A percentile compares a stretch with the other conserved stretches of the same genome.
These are phyloP conservation scores for Drosophila bipectinata DNA, from an alignment of 1,140 invertebrate genomes.

Conservation along the genomic window DNA sequence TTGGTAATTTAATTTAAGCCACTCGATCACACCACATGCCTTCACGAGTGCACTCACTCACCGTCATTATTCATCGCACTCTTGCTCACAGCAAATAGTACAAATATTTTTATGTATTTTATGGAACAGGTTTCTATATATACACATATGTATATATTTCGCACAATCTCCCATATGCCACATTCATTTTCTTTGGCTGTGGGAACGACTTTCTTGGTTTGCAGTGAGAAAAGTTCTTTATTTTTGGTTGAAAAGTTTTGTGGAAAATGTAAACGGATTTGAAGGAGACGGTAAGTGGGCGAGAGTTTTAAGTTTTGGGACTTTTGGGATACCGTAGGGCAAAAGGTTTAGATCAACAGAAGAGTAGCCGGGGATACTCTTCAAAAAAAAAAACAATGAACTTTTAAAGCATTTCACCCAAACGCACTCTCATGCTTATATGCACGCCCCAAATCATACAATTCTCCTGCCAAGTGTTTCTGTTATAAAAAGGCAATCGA, in stretches of 20 bases:
- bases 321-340: not conserved
- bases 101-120: not conserved
- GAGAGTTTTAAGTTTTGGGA: not conserved
- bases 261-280: slow-evolving; percentile 25
- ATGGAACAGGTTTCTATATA: not conserved
- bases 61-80: slow-evolving; percentile 24
- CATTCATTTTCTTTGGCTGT: slow-evolving; percentile 29
- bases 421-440: slow-evolving; percentile 1
- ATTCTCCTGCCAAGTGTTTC: slow-evolving; percentile 39
- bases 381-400: slow-evolving; percentile 53
- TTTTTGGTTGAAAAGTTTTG: slow-evolving; percentile 21
- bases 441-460: not conserved
- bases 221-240: too few species aligned
- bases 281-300: not conserved
- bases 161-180: slow-evolving; percentile 38
- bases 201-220: not conserved
- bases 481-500: slow-evolving; percentile 75
- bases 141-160: not conserved
- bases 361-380: slow-evolving; percentile 22
- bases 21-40: slow-evolving; percentile 30
- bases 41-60: slow-evolving; percentile 39
- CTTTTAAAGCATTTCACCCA: slow-evolving; percentile 53
- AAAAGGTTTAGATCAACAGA: slow-evolving; percentile 22
- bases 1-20: slow-evolving; percentile 20
- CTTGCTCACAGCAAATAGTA: slow-evolving; percentile 4